phyloP scores from a whole-genome alignment of 2,113 vertebrate species.

The Ardeotis arabs region DNA sequence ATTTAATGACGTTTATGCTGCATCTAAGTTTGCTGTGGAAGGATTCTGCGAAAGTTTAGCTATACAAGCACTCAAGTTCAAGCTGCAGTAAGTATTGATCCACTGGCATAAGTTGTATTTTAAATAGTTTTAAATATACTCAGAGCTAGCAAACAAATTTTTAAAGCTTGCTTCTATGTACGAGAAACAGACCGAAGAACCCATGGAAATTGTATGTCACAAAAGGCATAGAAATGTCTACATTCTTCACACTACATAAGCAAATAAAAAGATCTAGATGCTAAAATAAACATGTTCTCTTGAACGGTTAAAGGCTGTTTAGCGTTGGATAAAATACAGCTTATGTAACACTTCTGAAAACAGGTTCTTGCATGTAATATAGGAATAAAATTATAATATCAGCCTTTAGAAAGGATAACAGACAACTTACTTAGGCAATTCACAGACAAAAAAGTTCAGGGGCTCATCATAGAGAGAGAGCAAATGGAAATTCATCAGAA shows the following conservation, averaged over 20 bases:
- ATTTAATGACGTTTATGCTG: constrained; percentile 90
- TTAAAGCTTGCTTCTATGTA: not conserved
- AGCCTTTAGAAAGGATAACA: not conserved
- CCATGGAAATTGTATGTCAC: not conserved
- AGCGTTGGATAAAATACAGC: not conserved
- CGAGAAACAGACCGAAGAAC: not conserved
- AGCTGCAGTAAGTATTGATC: constrained; percentile 82
- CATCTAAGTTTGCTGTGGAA: constrained; percentile 89
- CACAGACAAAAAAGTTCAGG: not conserved
- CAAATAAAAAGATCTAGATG: not conserved
- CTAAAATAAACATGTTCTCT: not conserved
- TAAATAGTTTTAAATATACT: not conserved
- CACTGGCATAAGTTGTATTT: not conserved
- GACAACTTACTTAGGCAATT: not conserved
- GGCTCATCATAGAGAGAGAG: not conserved
- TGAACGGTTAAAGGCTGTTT: not conserved
- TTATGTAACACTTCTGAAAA: not conserved
- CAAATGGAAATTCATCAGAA: not conserved
- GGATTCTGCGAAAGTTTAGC: constrained; percentile 90
- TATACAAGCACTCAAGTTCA: constrained; percentile 86
- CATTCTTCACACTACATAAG: not conserved
- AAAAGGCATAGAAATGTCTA: not conserved
- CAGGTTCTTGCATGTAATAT: not conserved
- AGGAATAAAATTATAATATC: not conserved
- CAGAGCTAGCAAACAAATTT: not conserved